Conservation (phyloP, 1,140 invertebrate species). For the Cyclina sinensis region DNA sequence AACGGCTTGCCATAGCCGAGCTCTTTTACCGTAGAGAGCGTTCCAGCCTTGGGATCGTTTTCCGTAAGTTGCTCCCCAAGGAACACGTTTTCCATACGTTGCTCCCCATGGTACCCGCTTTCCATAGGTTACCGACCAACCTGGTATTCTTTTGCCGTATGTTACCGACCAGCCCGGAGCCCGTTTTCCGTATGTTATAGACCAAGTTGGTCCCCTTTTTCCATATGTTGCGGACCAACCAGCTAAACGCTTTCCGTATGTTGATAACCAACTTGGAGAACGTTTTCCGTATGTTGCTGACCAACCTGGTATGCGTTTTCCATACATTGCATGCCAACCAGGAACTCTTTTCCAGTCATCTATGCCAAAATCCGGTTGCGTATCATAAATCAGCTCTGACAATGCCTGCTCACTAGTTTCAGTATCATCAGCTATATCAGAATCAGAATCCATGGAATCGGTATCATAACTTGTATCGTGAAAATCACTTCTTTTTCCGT, state of each 20-base stretch:
- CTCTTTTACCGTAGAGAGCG: conserved; percentile 24
- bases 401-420: neutral
- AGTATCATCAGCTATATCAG: neutral
- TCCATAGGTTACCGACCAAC: conserved; percentile 45
- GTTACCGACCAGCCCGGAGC: conserved; percentile 30
- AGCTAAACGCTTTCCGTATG: conserved; percentile 33
- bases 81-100: conserved; percentile 48
- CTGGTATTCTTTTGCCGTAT: conserved; percentile 19
- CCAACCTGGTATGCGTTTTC: conserved; percentile 54
- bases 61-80: conserved; percentile 15
- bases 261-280: conserved; percentile 32
- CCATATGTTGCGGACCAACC: conserved; percentile 13
- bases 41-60: conserved; percentile 39
- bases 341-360: conserved; percentile 1
- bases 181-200: conserved; percentile 38
- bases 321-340: conserved; percentile 28
- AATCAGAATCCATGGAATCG: neutral
- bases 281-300: conserved; percentile 23
- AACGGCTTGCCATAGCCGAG: neutral
- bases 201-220: conserved; percentile 31
- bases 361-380: neutral
- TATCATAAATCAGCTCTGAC: neutral
- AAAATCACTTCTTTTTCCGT: conserved; percentile 40
- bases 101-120: conserved; percentile 39
- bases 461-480: neutral